Base-by-base conservation (phyloP, 2,113 vertebrate species). In the Megaceryle maxima region DNA sequence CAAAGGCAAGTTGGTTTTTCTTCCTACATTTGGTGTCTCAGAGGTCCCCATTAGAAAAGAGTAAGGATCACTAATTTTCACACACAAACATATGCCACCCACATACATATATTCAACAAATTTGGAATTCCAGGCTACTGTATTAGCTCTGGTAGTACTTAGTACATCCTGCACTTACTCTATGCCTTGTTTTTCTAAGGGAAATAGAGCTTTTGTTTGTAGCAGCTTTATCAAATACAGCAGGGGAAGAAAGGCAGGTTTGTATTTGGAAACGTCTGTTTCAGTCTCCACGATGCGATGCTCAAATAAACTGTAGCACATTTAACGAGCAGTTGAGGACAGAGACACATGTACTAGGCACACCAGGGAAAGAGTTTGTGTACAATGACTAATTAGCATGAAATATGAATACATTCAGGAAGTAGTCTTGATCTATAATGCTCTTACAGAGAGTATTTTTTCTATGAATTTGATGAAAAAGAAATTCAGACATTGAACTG, bases 291-390 rank as follows among this genome's bases (percentile, higher is more conserved):
- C 93, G 93, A 95, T 97, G 75, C 92, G 91, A 95, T 96, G 97
- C 95, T 98, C 96, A 97, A 84, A 98, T 98, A 97, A 98, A 98
- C 94, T 96, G 94, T 97, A 97, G 96, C 96, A 97, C 97, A 95
- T 97, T 96, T 98, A 99, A 99, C 96, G 97, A 99, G 98, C 96
- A 97, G 96, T 97, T 92, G 97, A 97, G 98, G 97, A 98, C 97
- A 97, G 95, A 98, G 97, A 98, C 97, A 96, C 97, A 97, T 98
- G 98, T 97, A 97, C 94, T 95, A 92, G 92, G 97, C 94, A 97
- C 97, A 97, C 92, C 89, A 92, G 98, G 95, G 94, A 97, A 94
- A 95, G 81, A 90, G 80, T 88, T 94, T 60, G 85, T 97, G 93
- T 97, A 94, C 88, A 93, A 95, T 97, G 97, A 96, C 96, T 98